Evolutionary conservation across 2,888 invertebrate genomes (phyloP), one percentile per base, ranked within the genome.

Genomic region (Drosophila pseudotakahashii): DNA sequence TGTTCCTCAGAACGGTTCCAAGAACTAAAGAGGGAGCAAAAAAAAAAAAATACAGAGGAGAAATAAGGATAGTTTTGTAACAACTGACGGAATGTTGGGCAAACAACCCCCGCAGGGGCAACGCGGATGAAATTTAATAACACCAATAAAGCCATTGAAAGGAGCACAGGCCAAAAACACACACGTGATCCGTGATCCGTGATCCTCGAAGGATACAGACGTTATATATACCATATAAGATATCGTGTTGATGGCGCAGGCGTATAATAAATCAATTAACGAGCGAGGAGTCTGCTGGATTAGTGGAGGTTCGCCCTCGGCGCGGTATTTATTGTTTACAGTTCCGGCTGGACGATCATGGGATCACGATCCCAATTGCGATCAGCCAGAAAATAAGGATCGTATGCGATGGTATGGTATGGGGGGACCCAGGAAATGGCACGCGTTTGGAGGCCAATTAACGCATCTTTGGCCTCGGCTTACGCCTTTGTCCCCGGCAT

Each of bases 261-360:
- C 81, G 78, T 78, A 77, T 86, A 83, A 86, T 86, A 82, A 82
- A 82, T 82, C 82, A 82, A 82, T 82, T 82, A 82, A 73, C 73
- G 67, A 26, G 70, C 39, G 39, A 48, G 32, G 48, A 34, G 48
- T 34, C 48, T 48, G 47, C 47, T 52, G 72, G 72, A 71, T 71
- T 71, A 70, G 45, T 66, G 66, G 57, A 51, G 73, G 61, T 34
- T 57, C 55, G 47, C 51, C 51, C 44, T 37, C 41, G 10, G 52
- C 42, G 16, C 23, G 26, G 30, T 87, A 89, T 89, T 89, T 90
- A 90, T 90, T 90, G 90, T 90, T 90, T 88, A 89, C 88, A 89
- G 90, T 90, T 90, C 87, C 90, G 89, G 89, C 77, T 89, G 89
- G 84, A 85, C 88, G 89, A 83, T 76, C 77, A 63, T 42, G 48